Conservation (phyloP, 2,888 invertebrate genomes). For the Melieria omissa region DNA sequence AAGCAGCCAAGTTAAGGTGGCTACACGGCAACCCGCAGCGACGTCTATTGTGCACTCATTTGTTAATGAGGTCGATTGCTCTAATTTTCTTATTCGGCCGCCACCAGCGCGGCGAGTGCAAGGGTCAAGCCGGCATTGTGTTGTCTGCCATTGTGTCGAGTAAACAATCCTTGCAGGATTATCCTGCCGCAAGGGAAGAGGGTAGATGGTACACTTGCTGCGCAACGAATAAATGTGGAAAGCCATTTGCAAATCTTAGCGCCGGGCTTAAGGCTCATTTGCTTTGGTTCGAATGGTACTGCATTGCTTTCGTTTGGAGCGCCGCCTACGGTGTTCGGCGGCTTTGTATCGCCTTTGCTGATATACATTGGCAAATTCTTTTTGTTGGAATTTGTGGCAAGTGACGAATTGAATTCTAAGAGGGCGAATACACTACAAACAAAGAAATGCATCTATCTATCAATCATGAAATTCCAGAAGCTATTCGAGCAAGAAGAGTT, state of each 20-base stretch:
- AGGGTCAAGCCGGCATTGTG: background rate
- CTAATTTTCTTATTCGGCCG: constrained; percentile 22
- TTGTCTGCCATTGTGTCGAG: background rate
- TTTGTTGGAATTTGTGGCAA: no score
- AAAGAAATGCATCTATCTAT: no score
- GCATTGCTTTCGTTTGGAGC: no score
- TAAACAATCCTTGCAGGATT: constrained; percentile 5
- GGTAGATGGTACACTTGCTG: constrained; percentile 3
- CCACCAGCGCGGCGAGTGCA: background rate
- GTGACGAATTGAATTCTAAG: no score
- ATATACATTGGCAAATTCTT: no score
- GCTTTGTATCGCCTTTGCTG: no score
- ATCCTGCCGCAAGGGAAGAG: background rate
- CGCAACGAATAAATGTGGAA: background rate
- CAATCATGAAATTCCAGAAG: no score
- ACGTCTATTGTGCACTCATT: constrained; percentile 11
- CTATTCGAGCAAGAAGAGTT: no score
- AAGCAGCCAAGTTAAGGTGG: no score
- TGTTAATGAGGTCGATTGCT: constrained; percentile 23
- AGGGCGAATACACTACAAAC: no score
- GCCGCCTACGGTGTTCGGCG: no score
- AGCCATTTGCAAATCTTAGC: constrained; percentile 19
- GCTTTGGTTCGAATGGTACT: constrained; percentile 14
- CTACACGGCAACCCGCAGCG: background rate
- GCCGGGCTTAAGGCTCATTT: constrained; percentile 43